Base-by-base conservation (phyloP, 2,888 invertebrate genomes). In the Anticlea derivata region DNA sequence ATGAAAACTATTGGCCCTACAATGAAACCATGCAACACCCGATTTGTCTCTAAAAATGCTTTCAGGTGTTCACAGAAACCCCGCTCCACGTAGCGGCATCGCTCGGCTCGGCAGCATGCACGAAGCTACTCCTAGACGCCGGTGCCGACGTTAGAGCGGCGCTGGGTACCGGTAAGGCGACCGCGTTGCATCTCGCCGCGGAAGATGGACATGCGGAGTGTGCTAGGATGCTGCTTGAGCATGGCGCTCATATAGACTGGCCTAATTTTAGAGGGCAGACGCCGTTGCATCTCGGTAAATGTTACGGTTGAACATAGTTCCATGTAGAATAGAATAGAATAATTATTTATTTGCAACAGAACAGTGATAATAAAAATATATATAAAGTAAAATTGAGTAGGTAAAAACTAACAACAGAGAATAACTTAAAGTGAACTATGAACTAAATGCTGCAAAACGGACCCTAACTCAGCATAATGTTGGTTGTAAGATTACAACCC, bases 191-290 rank as follows among this genome's bases (percentile, higher is more conserved):
- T 84, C 85, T 97, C 63, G 96, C 97, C 3, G 96, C 97, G 0
- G 96, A 97, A 72, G 97, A 97, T 65, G 96, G 97, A 4, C 95
- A 95, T 70, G 93, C 93, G 0, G 95, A 95, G 60, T 96, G 97
- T 61, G 94, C 95, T 0, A 89, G 92, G 41, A 77, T 96, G 11
- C 84, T 97, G 1, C 76, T 97, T 1, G 94, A 95, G 11, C 93
- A 94, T 37, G 94, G 95, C 0, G 96, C 97, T 0, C 92, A 94
- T 38, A 93, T 95, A n/a, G 94, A 96, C 68, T 93, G 94, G 41
- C 92, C 92, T 8, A 96, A 96, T 80, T 92, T 93, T 41, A 93
- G 95, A 70, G 93, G 94, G 49, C 96, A 97, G 83, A 96, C 96
- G 0, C 94, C 97, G 0, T 86, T 98, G 48, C 98, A 98, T 78